A percentile compares a stretch with the other conserved stretches of the same genome.
phyloP scores from a whole-genome alignment of 2,888 invertebrate genomes.

The Eumacrocentrus americanus region DNA sequence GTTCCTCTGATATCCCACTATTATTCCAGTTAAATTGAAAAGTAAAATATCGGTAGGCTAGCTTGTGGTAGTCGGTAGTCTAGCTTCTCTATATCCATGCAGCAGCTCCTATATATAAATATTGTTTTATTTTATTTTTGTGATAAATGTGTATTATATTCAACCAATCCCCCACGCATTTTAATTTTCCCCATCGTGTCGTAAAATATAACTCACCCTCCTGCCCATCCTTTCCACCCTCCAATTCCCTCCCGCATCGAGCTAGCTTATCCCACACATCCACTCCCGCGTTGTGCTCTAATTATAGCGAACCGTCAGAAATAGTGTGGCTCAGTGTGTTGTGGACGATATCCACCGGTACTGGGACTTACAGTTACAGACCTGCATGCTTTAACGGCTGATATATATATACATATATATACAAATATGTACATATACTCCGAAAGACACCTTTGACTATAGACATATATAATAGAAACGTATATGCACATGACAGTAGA shows the following conservation, averaged over 20 bases:
- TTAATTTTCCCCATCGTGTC: background rate
- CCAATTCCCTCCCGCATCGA: background rate
- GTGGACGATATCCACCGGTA: background rate
- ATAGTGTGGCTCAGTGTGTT: conserved; percentile 37
- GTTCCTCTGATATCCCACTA: background rate
- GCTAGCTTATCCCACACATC: conserved; percentile 29
- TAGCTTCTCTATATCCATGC: background rate
- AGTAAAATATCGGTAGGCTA: too few species aligned
- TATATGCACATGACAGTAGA: background rate
- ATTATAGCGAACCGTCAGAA: conserved; percentile 47
- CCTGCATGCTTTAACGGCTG: background rate
- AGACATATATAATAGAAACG: background rate
- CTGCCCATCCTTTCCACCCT: conserved; percentile 1
- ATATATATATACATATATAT: background rate
- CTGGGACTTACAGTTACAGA: background rate
- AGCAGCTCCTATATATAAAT: background rate
- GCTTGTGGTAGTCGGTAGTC: too few species aligned
- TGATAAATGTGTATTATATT: background rate
- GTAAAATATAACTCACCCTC: background rate
- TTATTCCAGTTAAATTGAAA: too few species aligned
- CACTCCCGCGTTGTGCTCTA: conserved; percentile 45
- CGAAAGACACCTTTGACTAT: background rate
- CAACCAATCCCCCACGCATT: background rate
- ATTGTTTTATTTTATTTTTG: background rate
- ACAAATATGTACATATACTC: background rate